Evolutionary conservation across 2,888 invertebrate genomes (phyloP).

Genomic region (Philereme transversata): DNA sequence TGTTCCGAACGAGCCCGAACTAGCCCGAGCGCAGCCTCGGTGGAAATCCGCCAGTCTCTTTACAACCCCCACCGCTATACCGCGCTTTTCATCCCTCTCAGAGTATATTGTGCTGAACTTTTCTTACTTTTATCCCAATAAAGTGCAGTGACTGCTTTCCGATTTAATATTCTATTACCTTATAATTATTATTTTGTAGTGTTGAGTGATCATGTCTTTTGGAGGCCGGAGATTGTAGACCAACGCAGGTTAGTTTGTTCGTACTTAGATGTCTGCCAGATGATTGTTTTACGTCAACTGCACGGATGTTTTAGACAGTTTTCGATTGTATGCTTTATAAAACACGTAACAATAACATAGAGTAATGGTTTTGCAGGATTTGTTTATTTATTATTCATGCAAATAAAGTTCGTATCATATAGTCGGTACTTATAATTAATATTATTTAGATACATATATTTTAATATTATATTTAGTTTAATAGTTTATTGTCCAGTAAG

Average conservation of each 20-base stretch:
- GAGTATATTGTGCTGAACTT: slow-evolving; percentile 68
- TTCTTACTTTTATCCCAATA: slow-evolving; percentile 49
- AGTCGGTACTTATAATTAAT: too few relatives aligned
- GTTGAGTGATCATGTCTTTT: slow-evolving; percentile 57
- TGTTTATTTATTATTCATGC: too few relatives aligned
- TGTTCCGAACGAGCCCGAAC: slow-evolving; percentile 38
- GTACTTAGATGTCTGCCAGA: slow-evolving; percentile 19
- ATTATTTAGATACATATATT: too few relatives aligned
- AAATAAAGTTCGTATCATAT: too few relatives aligned
- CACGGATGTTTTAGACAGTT: slow-evolving; percentile 15
- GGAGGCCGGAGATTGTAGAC: slow-evolving; percentile 53
- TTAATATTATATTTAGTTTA: too few relatives aligned
- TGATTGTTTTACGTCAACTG: slow-evolving; percentile 33
- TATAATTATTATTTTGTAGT: slow-evolving; percentile 39
- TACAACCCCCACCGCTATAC: slow-evolving; percentile 50
- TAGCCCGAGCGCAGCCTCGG: slow-evolving; percentile 43
- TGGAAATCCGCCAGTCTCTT: slow-evolving; percentile 54
- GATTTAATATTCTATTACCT: slow-evolving; percentile 14
- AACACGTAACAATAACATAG: not conserved
- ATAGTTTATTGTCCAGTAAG: too few relatives aligned
- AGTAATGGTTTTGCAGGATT: too few relatives aligned
- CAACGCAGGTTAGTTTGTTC: slow-evolving; percentile 46
- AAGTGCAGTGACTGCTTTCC: slow-evolving; percentile 59
- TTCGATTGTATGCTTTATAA: slow-evolving; percentile 9
- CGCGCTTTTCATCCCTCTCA: slow-evolving; percentile 48